phyloP scores from a whole-genome alignment of 1,140 invertebrate genomes.

The Drosophila sturtevanti region DNA sequence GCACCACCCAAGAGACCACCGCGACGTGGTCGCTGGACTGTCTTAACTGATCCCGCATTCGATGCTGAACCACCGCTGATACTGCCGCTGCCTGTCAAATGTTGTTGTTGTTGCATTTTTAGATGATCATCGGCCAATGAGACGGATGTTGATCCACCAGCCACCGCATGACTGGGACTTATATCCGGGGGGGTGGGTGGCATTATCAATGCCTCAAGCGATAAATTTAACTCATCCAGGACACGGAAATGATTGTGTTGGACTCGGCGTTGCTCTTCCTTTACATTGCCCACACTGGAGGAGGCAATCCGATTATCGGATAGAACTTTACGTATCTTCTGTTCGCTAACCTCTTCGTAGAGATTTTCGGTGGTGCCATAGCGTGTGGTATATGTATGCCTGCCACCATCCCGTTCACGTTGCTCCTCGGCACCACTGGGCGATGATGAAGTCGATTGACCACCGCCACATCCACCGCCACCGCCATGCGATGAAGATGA shows the following conservation, averaged over 20 bases:
- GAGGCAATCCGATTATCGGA: conserved; percentile 84
- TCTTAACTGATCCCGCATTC: conserved; percentile 60
- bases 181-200: conserved; percentile 84
- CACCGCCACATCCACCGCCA: conserved; percentile 49
- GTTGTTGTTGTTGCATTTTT: conserved; percentile 28
- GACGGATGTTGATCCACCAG: background rate
- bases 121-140: conserved; percentile 19
- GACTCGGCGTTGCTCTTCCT: conserved; percentile 91
- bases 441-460: conserved; percentile 65
- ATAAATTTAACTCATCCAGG: conserved; percentile 92
- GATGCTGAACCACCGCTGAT: background rate
- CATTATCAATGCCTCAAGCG: conserved; percentile 93
- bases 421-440: conserved; percentile 68
- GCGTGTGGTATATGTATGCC: conserved; percentile 89
- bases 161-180: conserved; percentile 59
- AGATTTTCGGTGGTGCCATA: conserved; percentile 94
- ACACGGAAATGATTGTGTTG: conserved; percentile 91
- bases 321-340: conserved; percentile 84
- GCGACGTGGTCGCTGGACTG: conserved; percentile 55
- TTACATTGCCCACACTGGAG: conserved; percentile 86
- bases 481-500: conserved; percentile 53
- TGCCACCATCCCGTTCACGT: conserved; percentile 41
- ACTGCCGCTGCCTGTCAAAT: background rate
- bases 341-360: conserved; percentile 92
- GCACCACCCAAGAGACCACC: conserved; percentile 68